Conservation (phyloP, 2,113 vertebrate genomes). For the Phocoena phocoena region DNA sequence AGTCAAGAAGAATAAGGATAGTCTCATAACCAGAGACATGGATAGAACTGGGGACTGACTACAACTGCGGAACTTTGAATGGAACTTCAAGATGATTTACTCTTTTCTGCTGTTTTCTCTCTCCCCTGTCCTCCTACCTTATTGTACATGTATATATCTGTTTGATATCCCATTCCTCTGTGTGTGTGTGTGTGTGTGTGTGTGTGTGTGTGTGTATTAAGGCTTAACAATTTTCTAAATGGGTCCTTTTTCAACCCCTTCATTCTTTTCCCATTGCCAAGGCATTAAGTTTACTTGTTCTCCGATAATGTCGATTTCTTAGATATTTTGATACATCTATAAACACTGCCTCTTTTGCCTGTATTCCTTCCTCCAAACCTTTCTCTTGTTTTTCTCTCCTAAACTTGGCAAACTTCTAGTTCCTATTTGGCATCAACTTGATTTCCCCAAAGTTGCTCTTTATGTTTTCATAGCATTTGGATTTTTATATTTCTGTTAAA, state of each 20-base stretch:
- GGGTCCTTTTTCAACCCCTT: not conserved
- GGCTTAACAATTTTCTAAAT: not conserved
- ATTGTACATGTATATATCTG: fast-evolving
- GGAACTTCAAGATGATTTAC: not conserved
- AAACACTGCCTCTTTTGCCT: not conserved
- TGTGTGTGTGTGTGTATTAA: not conserved
- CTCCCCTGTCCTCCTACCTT: not conserved
- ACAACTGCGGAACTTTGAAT: fast-evolving
- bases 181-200: not conserved
- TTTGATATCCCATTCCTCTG: not conserved
- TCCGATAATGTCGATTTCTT: not conserved
- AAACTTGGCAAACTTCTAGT: not conserved
- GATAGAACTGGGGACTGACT: not conserved
- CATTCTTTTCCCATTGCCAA: not conserved
- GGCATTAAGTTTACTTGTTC: not conserved
- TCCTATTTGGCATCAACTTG: not conserved
- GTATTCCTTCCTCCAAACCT: not conserved
- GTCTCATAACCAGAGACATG: too few species aligned
- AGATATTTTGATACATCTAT: not conserved
- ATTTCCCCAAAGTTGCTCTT: not conserved
- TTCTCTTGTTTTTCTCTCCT: not conserved
- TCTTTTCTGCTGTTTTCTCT: not conserved
- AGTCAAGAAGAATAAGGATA: not conserved
- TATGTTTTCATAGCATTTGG: not conserved
- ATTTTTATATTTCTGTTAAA: not conserved